Conservation (phyloP, 2,797 vertebrate genomes). For the Phaenicophaeus curvirostris region DNA sequence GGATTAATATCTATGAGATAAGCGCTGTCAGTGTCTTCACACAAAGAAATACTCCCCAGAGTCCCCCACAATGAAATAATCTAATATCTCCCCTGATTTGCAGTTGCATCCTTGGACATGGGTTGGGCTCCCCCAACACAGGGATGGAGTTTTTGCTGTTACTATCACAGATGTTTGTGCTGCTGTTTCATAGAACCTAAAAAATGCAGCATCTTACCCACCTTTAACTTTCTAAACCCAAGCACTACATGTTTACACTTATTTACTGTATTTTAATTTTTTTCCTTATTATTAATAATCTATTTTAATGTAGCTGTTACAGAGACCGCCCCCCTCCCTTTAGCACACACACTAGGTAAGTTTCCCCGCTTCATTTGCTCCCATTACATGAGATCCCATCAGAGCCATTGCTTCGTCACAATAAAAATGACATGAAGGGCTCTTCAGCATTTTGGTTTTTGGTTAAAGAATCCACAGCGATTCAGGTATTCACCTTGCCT, state of each 20-base stretch:
- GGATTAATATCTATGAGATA: background rate
- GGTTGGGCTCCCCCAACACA: background rate
- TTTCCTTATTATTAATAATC: background rate
- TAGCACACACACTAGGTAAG: background rate
- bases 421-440: background rate
- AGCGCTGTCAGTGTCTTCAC: background rate
- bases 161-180: accelerated
- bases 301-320: background rate
- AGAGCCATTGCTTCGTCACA: background rate
- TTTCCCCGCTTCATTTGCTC: background rate
- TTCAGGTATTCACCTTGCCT: background rate
- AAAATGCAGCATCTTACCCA: no score
- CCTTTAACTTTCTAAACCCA: no score
- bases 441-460: background rate
- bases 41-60: background rate
- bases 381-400: background rate
- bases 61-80: no score
- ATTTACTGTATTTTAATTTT: background rate
- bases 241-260: background rate
- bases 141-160: accelerated
- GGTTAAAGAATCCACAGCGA: background rate
- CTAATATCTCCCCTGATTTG: no score
- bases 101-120: background rate
- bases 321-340: background rate
- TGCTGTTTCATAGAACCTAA: background rate